A percentile compares a stretch with the other conserved stretches of the same genome.
Conservation (phyloP, 1,140 invertebrate species). For the Zaprionus camerounensis region DNA sequence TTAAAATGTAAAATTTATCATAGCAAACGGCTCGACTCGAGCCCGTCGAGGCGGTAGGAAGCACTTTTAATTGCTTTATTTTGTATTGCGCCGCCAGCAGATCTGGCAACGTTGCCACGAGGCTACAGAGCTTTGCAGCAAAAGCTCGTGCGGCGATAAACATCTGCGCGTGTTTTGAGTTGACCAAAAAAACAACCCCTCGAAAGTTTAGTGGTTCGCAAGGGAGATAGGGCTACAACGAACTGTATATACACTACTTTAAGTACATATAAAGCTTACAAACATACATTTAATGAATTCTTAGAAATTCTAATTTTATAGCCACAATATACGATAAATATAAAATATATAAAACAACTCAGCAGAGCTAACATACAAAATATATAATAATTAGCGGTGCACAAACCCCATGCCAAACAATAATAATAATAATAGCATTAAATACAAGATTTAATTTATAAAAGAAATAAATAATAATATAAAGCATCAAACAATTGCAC, state of each 20-base stretch:
- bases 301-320: no score
- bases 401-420: no score
- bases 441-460: no score
- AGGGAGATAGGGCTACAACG: not conserved
- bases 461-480: no score
- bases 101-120: constrained; percentile 60
- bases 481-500: no score
- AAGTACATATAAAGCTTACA: not conserved
- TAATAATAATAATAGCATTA: no score
- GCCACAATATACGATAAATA: no score
- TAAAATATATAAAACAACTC: no score
- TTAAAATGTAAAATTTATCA: constrained; percentile 83
- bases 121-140: constrained; percentile 40
- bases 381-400: no score
- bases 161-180: constrained; percentile 50
- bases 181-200: constrained; percentile 57
- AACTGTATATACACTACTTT: constrained; percentile 13
- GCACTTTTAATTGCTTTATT: constrained; percentile 62
- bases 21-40: constrained; percentile 47
- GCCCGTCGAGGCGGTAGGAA: constrained; percentile 18
- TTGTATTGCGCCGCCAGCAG: constrained; percentile 23
- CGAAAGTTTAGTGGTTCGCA: not conserved
- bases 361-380: no score
- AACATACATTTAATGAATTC: no score
- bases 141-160: constrained; percentile 44